Conservation (phyloP, 2,113 vertebrate species). For the Passer domesticus region DNA sequence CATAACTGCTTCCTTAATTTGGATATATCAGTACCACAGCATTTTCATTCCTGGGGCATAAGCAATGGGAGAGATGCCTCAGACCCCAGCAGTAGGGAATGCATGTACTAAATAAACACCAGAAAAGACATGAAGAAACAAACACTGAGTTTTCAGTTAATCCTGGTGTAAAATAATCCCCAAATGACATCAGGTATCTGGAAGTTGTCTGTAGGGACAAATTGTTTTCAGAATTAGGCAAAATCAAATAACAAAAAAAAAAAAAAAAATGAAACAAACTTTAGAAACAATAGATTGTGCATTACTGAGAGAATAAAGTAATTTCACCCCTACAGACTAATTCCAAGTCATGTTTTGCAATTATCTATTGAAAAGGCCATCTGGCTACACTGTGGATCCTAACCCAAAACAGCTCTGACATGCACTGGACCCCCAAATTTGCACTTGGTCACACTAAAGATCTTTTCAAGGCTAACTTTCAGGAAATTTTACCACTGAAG, state of each 20-base stretch:
- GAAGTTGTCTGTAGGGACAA: neutral
- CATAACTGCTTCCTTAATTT: neutral
- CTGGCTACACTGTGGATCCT: neutral
- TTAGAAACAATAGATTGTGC: neutral
- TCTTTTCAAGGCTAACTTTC: neutral
- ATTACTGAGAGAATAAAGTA: neutral
- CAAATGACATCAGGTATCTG: neutral
- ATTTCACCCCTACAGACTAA: neutral
- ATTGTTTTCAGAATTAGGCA: neutral
- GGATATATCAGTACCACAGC: neutral
- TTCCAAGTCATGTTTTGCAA: slow-evolving; percentile 7
- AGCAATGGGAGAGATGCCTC: neutral
- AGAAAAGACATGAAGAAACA: neutral
- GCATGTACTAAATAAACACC: neutral
- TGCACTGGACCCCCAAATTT: neutral
- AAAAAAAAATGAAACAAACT: neutral
- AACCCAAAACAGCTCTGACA: neutral
- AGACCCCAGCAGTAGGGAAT: neutral
- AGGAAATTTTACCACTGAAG: neutral
- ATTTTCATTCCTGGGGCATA: neutral
- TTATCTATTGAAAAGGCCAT: neutral
- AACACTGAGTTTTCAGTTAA: neutral
- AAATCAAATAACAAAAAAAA: neutral
- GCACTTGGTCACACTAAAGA: neutral
- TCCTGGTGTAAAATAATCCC: neutral